A percentile compares a stretch with the other conserved stretches of the same genome.
phyloP scores from a whole-genome alignment of 2,113 vertebrate species.

The Tachuris rubrigastra region DNA sequence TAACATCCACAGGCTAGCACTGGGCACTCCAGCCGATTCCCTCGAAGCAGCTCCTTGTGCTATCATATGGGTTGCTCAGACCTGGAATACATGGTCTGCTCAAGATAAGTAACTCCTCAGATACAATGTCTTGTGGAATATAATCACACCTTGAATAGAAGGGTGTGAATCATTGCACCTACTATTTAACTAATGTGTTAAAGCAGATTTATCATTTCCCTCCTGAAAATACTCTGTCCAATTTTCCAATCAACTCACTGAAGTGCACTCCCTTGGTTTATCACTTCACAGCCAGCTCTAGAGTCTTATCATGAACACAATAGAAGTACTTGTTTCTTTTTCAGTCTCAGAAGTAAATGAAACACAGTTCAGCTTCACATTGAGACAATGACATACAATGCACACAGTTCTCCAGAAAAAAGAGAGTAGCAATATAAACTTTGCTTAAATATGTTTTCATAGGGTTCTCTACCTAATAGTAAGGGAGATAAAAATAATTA shows the following conservation, averaged over 20 bases:
- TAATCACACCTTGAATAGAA: neutral
- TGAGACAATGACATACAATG: neutral
- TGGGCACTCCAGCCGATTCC: neutral
- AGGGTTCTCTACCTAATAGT: neutral
- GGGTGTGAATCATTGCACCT: neutral
- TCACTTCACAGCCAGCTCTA: neutral
- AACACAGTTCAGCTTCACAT: neutral
- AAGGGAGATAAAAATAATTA: neutral
- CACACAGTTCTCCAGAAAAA: neutral
- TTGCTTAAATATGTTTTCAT: neutral
- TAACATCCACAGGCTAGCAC: accelerated
- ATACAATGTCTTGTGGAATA: neutral
- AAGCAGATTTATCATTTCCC: neutral
- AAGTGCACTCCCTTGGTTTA: neutral
- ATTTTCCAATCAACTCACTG: neutral
- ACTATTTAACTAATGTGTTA: neutral
- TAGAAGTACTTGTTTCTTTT: neutral
- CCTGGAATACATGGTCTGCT: no score
- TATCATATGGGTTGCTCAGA: accelerated
- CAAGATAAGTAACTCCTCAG: neutral
- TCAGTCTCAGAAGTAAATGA: neutral
- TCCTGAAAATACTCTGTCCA: neutral
- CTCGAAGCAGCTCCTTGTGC: neutral
- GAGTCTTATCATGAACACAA: neutral
- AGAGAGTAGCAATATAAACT: neutral